phyloP scores from a whole-genome alignment of 2,113 vertebrate genomes.

The Galemys pyrenaicus region DNA sequence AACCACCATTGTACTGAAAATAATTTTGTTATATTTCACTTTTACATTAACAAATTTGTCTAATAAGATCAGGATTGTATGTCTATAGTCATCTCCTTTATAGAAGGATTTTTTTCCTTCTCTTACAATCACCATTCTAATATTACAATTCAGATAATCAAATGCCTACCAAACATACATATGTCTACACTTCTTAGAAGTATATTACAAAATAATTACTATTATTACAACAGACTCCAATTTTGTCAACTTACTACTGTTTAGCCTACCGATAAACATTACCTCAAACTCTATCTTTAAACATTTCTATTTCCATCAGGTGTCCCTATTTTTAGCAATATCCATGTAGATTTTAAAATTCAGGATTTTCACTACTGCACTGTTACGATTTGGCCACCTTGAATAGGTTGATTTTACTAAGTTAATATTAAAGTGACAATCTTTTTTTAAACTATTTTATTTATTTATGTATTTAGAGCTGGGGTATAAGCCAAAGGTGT shows the following conservation, averaged over 20 bases:
- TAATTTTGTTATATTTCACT: neutral
- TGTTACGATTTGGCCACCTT: neutral
- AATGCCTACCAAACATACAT: neutral
- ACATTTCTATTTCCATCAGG: neutral
- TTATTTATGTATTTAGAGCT: too few species aligned
- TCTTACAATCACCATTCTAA: neutral
- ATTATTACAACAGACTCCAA: neutral
- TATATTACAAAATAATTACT: neutral
- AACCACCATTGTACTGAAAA: neutral
- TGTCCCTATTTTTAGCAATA: neutral
- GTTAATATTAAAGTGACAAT: too few species aligned
- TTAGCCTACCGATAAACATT: neutral
- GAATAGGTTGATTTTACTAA: constrained; percentile 2
- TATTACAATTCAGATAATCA: neutral
- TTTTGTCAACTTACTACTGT: neutral
- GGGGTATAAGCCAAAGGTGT: too few species aligned
- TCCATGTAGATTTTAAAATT: neutral
- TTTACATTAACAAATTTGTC: neutral
- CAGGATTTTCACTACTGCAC: neutral
- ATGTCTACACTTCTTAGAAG: neutral
- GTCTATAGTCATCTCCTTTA: neutral
- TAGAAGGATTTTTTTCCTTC: neutral
- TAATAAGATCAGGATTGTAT: neutral
- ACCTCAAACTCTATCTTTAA: neutral
- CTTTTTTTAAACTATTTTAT: too few species aligned